A percentile compares a stretch with the other conserved stretches of the same genome.
Evolutionary conservation across 1,140 invertebrate species (phyloP).

Genomic region (Hyles euphorbiae): DNA sequence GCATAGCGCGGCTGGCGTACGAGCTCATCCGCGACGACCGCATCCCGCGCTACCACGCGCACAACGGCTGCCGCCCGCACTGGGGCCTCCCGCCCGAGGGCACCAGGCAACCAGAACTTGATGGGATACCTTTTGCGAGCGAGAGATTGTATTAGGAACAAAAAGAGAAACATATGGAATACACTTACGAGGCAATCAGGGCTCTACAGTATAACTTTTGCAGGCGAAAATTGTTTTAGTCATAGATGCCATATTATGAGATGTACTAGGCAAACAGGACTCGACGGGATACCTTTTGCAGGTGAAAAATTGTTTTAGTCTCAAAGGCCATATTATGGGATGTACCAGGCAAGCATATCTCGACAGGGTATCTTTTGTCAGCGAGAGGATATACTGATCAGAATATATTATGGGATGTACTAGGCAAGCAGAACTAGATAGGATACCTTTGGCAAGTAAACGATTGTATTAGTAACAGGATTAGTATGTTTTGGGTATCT

Average conservation of each 20-base stretch:
- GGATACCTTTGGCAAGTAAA: no score
- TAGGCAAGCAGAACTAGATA: no score
- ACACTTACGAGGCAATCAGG: no score
- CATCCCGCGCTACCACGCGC: constrained; percentile 44
- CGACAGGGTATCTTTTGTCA: constrained; percentile 50
- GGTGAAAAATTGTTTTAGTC: constrained; percentile 25
- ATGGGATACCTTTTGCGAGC: constrained; percentile 51
- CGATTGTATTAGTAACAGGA: no score
- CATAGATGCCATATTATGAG: no score
- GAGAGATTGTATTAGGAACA: constrained; percentile 43
- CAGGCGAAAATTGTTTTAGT: no score
- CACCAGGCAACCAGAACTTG: constrained; percentile 50
- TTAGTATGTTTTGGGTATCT: no score
- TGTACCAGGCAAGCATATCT: constrained; percentile 48
- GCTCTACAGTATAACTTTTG: no score
- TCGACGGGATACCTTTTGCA: constrained; percentile 51
- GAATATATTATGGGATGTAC: no score
- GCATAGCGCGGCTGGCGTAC: constrained; percentile 57
- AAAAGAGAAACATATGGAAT: no score
- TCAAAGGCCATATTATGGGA: no score
- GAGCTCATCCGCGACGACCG: constrained; percentile 54
- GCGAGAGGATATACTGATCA: background rate
- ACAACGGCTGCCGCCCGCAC: constrained; percentile 50
- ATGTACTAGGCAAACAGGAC: constrained; percentile 44
- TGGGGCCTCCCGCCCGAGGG: constrained; percentile 60